Evolutionary conservation across 1,140 invertebrate species (phyloP), one percentile per base, ranked within the genome.

Genomic region (Papilio machaon): DNA sequence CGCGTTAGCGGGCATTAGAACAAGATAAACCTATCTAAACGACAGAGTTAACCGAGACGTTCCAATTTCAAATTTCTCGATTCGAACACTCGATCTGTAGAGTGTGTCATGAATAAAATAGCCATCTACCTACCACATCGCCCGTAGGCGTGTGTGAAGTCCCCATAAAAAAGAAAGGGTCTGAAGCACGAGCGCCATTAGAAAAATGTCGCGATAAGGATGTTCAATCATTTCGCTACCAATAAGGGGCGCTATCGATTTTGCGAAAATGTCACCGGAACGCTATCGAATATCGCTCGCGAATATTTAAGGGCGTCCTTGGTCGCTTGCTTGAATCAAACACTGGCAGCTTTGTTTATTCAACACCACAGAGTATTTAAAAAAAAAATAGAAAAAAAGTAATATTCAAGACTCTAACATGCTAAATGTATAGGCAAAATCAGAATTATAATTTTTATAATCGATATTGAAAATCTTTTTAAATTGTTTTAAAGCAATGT

Each of bases 181-280:
- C 91, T 91, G 87, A 90, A 90, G 91, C 91, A 89, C 87, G 90
- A 86, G 87, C 87, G 87, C 93, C 92, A 94, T 94, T 94, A 94
- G 93, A 94, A 92, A 93, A 94, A 94, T 91, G 92, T 93, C 92
- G 87, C 92, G 92, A 93, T 94, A 93, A 92, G 92, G 91, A 94
- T 94, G 91, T 93, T 94, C 93, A 94, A 94, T 94, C 92, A 94
- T 94, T 93, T 93, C 90, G 90, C 82, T 93, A 92, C 92, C 93
- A 94, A 94, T 94, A 93, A 93, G 92, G 93, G 91, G 93, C 84
- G 93, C 73, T 89, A 94, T 94, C 92, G 91, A 93, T 94, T 94
- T 92, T 91, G 89, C 87, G 87, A 91, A 92, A 93, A 94, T 92
- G 91, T 58, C 54, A 91, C 64, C 64, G 64, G 64, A 67, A 67